phyloP scores from a whole-genome alignment of 1,140 invertebrate genomes.

The Dreissena polymorpha region DNA sequence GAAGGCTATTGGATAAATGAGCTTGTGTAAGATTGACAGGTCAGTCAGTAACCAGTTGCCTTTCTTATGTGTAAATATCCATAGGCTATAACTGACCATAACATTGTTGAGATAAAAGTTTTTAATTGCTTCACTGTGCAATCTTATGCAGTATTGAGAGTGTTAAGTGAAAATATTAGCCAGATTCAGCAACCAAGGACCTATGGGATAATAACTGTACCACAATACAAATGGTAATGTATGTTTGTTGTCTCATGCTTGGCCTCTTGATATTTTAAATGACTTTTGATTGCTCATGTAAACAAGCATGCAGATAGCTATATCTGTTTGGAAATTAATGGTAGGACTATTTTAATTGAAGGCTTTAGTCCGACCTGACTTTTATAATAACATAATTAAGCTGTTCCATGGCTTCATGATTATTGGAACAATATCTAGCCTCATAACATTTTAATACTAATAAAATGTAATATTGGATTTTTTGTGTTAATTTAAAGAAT shows the following conservation, averaged over 20 bases:
- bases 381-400: too few species aligned
- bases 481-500: too few species aligned
- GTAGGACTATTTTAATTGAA: too few species aligned
- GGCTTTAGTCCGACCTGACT: too few species aligned
- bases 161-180: conserved; percentile 6
- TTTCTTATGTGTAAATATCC: conserved; percentile 50
- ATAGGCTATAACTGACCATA: conserved; percentile 40
- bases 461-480: too few species aligned
- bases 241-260: not conserved
- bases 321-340: too few species aligned
- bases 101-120: conserved; percentile 38
- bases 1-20: conserved; percentile 49
- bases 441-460: too few species aligned
- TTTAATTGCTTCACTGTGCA: conserved; percentile 10
- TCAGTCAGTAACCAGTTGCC: conserved; percentile 43
- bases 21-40: conserved; percentile 48
- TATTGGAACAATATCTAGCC: too few species aligned
- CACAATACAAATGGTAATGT: not conserved
- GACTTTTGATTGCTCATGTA: too few species aligned
- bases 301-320: too few species aligned
- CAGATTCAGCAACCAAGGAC: not conserved
- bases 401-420: too few species aligned
- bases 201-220: not conserved
- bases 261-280: too few species aligned
- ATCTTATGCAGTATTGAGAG: not conserved